Percentiles rank a stretch among this genome's conserved stretches.
Conservation (phyloP, 2,888 invertebrate species). For the Rhamnusium bicolor region DNA sequence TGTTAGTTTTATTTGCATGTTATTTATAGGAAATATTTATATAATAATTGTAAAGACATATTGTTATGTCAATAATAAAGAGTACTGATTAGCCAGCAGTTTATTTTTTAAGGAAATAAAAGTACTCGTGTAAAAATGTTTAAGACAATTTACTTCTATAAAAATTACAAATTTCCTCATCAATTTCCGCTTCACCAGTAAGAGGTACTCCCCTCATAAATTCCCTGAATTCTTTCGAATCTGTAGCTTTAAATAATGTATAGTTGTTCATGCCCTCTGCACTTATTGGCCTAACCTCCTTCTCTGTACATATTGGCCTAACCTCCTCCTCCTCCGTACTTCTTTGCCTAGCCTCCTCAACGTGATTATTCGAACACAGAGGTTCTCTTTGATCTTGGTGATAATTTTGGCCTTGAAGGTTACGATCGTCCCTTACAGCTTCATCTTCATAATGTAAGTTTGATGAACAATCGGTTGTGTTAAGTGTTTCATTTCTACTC, state of each 20-base stretch:
- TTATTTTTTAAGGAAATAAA: neutral
- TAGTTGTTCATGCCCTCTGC: neutral
- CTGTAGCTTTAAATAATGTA: conserved; percentile 38
- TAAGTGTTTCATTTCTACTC: neutral
- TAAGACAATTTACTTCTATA: conserved; percentile 65
- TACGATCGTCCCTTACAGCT: neutral
- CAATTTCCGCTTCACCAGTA: conserved; percentile 72
- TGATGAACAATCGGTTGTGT: neutral
- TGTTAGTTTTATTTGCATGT: conserved; percentile 15
- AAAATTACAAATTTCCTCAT: conserved; percentile 72
- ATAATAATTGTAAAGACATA: neutral
- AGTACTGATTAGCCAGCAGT: neutral
- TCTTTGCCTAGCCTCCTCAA: neutral
- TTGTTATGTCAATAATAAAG: neutral
- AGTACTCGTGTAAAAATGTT: neutral
- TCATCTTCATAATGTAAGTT: neutral
- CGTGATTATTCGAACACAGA: neutral
- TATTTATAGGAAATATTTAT: neutral
- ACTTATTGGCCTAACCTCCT: neutral
- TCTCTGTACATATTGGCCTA: no score
- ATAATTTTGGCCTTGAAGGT: neutral
- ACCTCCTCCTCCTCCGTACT: neutral
- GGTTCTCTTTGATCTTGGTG: neutral
- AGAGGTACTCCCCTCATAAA: conserved; percentile 69
- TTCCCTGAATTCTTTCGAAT: conserved; percentile 58